Evolutionary conservation across 2,113 vertebrate genomes (phyloP).

Genomic region (Nothobranchius kuhntae): DNA sequence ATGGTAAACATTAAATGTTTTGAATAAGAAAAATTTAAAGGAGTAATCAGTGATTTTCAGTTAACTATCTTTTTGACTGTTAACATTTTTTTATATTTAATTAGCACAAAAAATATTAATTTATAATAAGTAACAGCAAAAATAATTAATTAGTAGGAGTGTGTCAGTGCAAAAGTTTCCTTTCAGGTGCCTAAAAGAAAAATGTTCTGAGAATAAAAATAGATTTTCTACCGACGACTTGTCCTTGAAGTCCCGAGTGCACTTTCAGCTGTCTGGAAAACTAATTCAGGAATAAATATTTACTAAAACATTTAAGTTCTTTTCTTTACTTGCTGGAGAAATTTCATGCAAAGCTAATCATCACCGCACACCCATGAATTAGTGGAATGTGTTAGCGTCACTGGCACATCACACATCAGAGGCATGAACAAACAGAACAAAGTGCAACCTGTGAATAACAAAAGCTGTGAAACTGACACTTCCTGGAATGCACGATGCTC

Average conservation of each 20-base stretch:
- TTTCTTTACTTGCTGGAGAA: constrained; percentile 8
- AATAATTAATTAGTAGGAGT: too few relatives aligned
- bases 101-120: too few relatives aligned
- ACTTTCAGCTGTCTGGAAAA: neutral
- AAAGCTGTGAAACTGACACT: constrained; percentile 30
- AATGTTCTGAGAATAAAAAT: too few relatives aligned
- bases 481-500: neutral
- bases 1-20: too few relatives aligned
- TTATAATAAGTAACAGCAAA: too few relatives aligned
- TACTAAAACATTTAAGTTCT: neutral
- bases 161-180: too few relatives aligned
- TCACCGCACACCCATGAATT: constrained; percentile 19
- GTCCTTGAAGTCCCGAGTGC: neutral
- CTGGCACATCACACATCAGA: constrained; percentile 23
- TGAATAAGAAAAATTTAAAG: too few relatives aligned
- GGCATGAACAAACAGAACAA: constrained; percentile 27
- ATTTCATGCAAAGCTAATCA: constrained; percentile 11
- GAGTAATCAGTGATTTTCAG: too few relatives aligned
- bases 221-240: too few relatives aligned
- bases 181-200: too few relatives aligned
- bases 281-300: neutral
- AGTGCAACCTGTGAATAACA: constrained; percentile 31
- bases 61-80: too few relatives aligned
- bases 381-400: constrained; percentile 30
- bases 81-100: too few relatives aligned